Evolutionary conservation across 2,113 vertebrate species (phyloP).

Genomic region (Syngnathus typhle): DNA sequence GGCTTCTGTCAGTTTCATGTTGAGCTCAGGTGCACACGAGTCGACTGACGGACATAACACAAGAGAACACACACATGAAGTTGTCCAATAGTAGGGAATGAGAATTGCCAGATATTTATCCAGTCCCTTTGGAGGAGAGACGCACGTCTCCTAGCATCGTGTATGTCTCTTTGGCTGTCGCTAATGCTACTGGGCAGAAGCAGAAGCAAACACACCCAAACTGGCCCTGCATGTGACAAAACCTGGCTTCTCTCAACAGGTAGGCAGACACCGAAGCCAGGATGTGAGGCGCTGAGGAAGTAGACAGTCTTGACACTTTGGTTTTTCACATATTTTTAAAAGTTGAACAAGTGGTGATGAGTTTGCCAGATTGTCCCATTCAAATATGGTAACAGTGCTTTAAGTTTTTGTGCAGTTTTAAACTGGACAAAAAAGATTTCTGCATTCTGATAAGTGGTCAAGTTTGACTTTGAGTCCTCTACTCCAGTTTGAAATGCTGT

Average conservation of each 20-base stretch:
- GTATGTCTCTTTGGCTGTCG: conserved; percentile 11
- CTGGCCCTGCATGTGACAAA: background rate
- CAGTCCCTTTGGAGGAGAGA: conserved; percentile 45
- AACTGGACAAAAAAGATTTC: background rate
- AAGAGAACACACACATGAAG: conserved; percentile 38
- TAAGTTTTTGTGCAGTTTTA: background rate
- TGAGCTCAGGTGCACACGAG: conserved; percentile 20
- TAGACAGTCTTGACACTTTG: background rate
- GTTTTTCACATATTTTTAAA: no score
- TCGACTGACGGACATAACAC: background rate
- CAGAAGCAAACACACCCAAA: background rate
- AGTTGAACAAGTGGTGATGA: no score
- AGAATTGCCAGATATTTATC: conserved; percentile 53
- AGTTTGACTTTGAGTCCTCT: background rate
- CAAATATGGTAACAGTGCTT: background rate
- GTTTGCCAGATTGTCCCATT: background rate
- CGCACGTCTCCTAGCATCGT: conserved; percentile 38
- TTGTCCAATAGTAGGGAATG: conserved; percentile 22
- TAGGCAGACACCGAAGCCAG: background rate
- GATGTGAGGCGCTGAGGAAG: background rate
- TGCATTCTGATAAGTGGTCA: background rate
- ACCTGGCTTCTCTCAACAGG: conserved; percentile 1
- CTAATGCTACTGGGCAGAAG: conserved; percentile 43
- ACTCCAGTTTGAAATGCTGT: background rate
- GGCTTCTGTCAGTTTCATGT: conserved; percentile 49